phyloP scores from a whole-genome alignment of 2,888 invertebrate genomes.

The Syrista parreyssii region DNA sequence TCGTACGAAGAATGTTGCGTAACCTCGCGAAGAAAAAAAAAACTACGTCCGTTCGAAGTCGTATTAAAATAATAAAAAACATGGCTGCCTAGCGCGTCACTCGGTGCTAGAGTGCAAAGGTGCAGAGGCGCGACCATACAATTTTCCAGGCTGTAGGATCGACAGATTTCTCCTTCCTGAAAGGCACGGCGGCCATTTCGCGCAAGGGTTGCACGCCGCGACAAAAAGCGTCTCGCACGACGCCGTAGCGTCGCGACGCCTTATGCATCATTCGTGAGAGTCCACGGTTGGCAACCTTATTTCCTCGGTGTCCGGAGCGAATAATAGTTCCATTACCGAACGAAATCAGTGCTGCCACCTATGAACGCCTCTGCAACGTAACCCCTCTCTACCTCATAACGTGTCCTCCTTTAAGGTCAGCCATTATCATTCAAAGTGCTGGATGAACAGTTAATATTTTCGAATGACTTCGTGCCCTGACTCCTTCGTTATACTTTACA shows the following conservation, averaged over 20 bases:
- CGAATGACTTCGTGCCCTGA: background rate
- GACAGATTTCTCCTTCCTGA: slow-evolving; percentile 24
- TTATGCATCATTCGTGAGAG: background rate
- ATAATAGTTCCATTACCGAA: background rate
- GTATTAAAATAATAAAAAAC: background rate
- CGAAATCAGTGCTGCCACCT: background rate
- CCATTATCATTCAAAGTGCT: background rate
- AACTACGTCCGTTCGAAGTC: background rate
- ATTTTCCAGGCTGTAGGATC: slow-evolving; percentile 18
- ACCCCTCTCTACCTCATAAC: background rate
- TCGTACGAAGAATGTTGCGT: background rate
- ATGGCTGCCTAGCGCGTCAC: background rate
- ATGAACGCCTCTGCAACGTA: background rate
- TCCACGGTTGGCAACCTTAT: background rate
- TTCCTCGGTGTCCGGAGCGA: background rate
- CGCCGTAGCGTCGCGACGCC: slow-evolving; percentile 9
- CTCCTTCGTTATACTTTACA: background rate
- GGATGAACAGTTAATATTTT: background rate
- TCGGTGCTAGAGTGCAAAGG: background rate
- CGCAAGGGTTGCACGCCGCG: slow-evolving; percentile 4
- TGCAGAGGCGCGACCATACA: background rate
- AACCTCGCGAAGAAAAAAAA: background rate
- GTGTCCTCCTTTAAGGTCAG: background rate
- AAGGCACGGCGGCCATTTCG: slow-evolving; percentile 27
- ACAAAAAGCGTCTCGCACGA: slow-evolving; percentile 1